Base-by-base conservation (phyloP, 2,797 vertebrate species). In the Adelosebastes latens region DNA sequence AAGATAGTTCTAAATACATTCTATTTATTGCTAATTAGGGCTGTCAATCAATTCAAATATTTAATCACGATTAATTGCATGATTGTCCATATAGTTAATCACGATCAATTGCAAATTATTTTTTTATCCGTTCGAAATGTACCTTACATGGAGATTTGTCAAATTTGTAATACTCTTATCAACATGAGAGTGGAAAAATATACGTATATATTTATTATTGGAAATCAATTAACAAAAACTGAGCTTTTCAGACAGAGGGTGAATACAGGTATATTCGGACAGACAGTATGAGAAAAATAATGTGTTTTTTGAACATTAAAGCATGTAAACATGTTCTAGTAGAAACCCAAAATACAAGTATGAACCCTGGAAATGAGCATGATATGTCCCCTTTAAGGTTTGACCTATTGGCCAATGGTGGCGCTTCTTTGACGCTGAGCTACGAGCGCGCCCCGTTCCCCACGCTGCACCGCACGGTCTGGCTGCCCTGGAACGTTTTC, bases 401-500 rank as follows among this genome's bases (percentile, higher is more conserved):
- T 88, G 99, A 99, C 93, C 91, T 99, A 84, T 91, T 99, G 92
- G 98, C 97, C 0, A 99, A 99, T 4, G 98, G 98, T 0, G 99
- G 99, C 0, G 97, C 97, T 2, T 99, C 98, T 12, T 79, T 99
- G 74, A 99, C 98, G 0, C 92, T 99, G 89, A 96, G 96, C 29
- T 99, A 99, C 29, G 97, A 97, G 85, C 97, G 99, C 0, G 95
- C 97, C 4, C 99, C 98, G 0, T 99, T 98, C 93, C 97, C 98
- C 70, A 96, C 96, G 1, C 94, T 97, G 85, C 95, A 96, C 81
- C 97, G 97, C 77, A 98, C 99, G 0, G 98, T 99, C 4, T 99
- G 99, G 99, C 95, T 99, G 77, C 97, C 99, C 2, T 99, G 98
- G 98, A 97, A 97, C 66, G 96, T 99, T 20, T 99, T 98, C 86